Evolutionary conservation across 2,888 invertebrate species (phyloP), one percentile per base, ranked within the genome.

Genomic region (Cenopis cana): DNA sequence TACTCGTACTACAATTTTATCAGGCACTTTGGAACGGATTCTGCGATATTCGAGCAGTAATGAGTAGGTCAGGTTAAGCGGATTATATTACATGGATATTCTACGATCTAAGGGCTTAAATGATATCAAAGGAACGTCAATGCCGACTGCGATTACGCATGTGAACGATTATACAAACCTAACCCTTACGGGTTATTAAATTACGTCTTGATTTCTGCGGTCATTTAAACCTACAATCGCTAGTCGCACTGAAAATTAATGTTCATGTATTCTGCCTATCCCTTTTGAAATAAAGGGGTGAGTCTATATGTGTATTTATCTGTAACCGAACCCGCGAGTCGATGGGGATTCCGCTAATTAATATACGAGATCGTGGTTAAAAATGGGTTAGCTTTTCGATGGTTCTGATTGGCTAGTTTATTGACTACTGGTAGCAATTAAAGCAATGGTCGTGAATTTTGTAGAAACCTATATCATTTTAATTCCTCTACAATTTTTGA

Each of bases 281-380:
- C 24, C 24, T 24, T 24, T 24, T 24, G 24, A 24, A 24, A 24
- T 24, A 24, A 1, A 24, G 24, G 24, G 2, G 24, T 24, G 24
- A 24, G 4, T 24, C 2, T 24, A 3, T 24, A 3, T 24, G 4
- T 24, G 24, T 24, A 24, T 24, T 1, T 24, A 1, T 24, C 17
- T 11, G 50, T 56, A 69, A 74, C 78, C 82, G 82, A 84, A 89
- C 87, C 87, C 88, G 86, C 24, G 1, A 24, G 24, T n/a, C n/a
- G n/a, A n/a, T n/a, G n/a, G n/a, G n/a, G n/a, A 5, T 0, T 14
- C 84, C 20, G 56, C 11, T 65, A 75, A 57, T 77, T 75, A 64
- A 69, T 72, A 73, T 69, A 9, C 33, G 55, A 46, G 38, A 69
- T 71, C 64, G 70, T 68, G 67, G 68, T 69, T 72, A 69, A 73